These are phyloP conservation scores for Connochaetes taurinus DNA, from an alignment of 2,113 vertebrate species.

Conservation along the genomic window DNA sequence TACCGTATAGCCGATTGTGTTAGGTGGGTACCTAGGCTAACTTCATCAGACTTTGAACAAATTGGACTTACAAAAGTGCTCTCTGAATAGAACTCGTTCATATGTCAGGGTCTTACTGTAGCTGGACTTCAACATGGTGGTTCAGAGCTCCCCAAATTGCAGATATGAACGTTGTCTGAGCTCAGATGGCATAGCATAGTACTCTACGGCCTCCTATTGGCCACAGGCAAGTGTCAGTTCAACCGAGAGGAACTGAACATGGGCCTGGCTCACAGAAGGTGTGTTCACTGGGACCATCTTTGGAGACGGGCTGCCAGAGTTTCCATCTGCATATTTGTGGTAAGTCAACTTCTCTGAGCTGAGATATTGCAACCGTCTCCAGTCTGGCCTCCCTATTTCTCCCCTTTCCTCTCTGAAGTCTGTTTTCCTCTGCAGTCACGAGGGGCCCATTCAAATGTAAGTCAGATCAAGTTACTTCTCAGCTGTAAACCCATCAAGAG, in stretches of 20 bases:
- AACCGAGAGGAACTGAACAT: not conserved
- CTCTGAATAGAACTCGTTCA: not conserved
- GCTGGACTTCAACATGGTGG: not conserved
- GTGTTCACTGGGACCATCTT: too few species aligned
- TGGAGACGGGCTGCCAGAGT: not conserved
- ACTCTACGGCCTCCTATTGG: not conserved
- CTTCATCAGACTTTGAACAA: rapidly evolving
- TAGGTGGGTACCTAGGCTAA: not conserved
- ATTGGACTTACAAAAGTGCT: not conserved
- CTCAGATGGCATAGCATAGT: not conserved
- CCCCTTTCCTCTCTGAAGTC: rapidly evolving
- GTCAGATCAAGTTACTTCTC: not conserved
- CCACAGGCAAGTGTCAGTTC: rapidly evolving
- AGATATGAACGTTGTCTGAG: not conserved
- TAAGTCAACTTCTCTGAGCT: not conserved
- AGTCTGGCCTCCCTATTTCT: not conserved
- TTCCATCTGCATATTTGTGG: too few species aligned
- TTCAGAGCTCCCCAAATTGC: not conserved
- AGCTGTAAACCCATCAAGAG: not conserved
- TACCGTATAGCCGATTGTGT: not conserved
- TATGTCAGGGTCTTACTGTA: not conserved
- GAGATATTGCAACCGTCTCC: not conserved
- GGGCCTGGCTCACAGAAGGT: too few species aligned
- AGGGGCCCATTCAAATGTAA: not conserved
- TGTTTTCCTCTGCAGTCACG: not conserved